Percentiles rank a stretch among this genome's conserved stretches.
Conservation (phyloP, 1,140 invertebrate genomes). For the Luehdorfia chinensis region DNA sequence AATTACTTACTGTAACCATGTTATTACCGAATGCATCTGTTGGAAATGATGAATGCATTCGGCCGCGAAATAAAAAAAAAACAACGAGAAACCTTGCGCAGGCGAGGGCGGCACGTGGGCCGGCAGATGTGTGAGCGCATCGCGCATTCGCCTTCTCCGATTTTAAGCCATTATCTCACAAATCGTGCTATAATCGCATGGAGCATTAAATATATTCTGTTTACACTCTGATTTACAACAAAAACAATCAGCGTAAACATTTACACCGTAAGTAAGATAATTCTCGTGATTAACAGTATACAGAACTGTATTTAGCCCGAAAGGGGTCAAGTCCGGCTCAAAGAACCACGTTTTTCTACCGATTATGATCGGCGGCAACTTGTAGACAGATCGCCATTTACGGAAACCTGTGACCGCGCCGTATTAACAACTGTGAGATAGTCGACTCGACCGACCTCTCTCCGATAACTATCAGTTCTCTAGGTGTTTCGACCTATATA, state of each 20-base stretch:
- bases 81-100: constrained; percentile 56
- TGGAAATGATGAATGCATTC: constrained; percentile 62
- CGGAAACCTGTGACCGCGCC: constrained; percentile 52
- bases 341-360: constrained; percentile 61
- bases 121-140: constrained; percentile 65
- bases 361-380: constrained; percentile 59
- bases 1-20: constrained; percentile 50
- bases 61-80: constrained; percentile 51
- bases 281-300: constrained; percentile 3
- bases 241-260: too few species aligned
- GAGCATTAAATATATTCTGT: too few species aligned
- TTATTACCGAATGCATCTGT: constrained; percentile 65
- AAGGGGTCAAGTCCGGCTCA: constrained; percentile 65
- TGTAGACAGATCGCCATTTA: constrained; percentile 59
- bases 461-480: constrained; percentile 54
- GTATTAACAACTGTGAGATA: constrained; percentile 72
- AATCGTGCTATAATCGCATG: constrained; percentile 35
- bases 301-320: too few species aligned
- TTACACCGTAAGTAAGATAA: too few species aligned
- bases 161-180: constrained; percentile 41
- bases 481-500: too few species aligned
- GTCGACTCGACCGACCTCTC: constrained; percentile 33
- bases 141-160: constrained; percentile 40
- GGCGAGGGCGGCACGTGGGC: constrained; percentile 67
- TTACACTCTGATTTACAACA: too few species aligned